Percentiles rank a stretch among this genome's conserved stretches.
These are phyloP conservation scores for Drosophila lini DNA, from an alignment of 1,140 invertebrate species.

Conservation along the genomic window DNA sequence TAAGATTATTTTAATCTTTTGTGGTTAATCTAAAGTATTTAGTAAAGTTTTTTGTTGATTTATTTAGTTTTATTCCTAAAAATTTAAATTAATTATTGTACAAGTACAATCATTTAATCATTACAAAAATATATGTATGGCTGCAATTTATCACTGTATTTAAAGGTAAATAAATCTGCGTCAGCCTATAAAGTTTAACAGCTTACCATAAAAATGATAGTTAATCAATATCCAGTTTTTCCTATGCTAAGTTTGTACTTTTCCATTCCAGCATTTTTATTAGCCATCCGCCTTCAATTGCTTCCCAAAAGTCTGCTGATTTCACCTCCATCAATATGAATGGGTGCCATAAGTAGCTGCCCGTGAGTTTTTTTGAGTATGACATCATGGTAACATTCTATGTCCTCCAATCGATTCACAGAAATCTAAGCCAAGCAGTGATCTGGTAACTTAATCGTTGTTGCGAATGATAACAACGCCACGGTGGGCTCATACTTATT, in stretches of 20 bases:
- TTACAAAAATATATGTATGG: too few relatives aligned
- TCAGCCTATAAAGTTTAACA: background rate
- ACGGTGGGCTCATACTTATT: slow-evolving; percentile 11
- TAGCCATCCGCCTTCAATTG: background rate
- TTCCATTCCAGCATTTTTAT: slow-evolving; percentile 14
- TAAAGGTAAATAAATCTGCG: background rate
- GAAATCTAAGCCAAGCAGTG: slow-evolving; percentile 23
- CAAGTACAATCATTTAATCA: too few relatives aligned
- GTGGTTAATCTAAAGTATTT: background rate
- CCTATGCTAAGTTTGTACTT: background rate
- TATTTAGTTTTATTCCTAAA: background rate
- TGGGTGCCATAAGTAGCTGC: slow-evolving; percentile 1
- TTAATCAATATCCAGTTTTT: background rate
- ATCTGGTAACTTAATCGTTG: slow-evolving; percentile 30
- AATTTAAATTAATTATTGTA: background rate
- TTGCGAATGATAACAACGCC: slow-evolving; percentile 26
- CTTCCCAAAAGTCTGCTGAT: slow-evolving; percentile 10
- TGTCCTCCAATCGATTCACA: slow-evolving; percentile 23
- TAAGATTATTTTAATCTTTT: slow-evolving; percentile 1
- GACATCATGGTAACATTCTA: slow-evolving; percentile 26
- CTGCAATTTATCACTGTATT: background rate
- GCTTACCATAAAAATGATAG: background rate
- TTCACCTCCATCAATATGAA: slow-evolving; percentile 11
- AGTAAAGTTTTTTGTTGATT: background rate
- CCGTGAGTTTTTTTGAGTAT: background rate